Evolutionary conservation across 1,140 invertebrate genomes (phyloP).

Genomic region (Vanessa atalanta): DNA sequence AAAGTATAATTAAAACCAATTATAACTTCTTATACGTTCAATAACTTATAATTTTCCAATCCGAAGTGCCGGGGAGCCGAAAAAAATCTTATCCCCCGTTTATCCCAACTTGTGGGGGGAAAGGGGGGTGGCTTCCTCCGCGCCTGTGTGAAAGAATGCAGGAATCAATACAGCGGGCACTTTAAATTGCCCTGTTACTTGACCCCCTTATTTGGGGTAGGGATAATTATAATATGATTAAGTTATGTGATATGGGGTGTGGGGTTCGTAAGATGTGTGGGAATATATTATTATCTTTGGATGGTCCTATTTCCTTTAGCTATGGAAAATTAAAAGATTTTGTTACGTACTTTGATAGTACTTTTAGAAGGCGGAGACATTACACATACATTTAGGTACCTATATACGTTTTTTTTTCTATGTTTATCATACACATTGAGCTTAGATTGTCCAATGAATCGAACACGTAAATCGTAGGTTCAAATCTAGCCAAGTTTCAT

Average conservation of each 20-base stretch:
- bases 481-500: too few relatives aligned
- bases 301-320: too few relatives aligned
- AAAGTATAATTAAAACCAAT: background rate
- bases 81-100: slow-evolving; percentile 61
- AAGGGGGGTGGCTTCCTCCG: slow-evolving; percentile 50
- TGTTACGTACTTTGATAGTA: too few relatives aligned
- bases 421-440: too few relatives aligned
- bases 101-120: slow-evolving; percentile 52
- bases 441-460: too few relatives aligned
- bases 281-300: background rate
- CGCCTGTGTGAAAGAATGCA: slow-evolving; percentile 79
- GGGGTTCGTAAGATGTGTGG: background rate
- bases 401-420: too few relatives aligned
- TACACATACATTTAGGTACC: too few relatives aligned
- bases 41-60: slow-evolving; percentile 14
- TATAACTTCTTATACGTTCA: background rate
- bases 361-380: too few relatives aligned
- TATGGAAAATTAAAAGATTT: too few relatives aligned
- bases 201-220: slow-evolving; percentile 50
- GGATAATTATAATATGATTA: slow-evolving; percentile 25
- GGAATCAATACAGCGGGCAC: slow-evolving; percentile 75
- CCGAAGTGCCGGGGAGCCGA: slow-evolving; percentile 40
- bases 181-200: slow-evolving; percentile 68
- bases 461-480: too few relatives aligned
- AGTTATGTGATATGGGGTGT: background rate